These are phyloP conservation scores for Bhutanitis thaidina DNA, from an alignment of 2,888 invertebrate genomes.

Conservation along the genomic window DNA sequence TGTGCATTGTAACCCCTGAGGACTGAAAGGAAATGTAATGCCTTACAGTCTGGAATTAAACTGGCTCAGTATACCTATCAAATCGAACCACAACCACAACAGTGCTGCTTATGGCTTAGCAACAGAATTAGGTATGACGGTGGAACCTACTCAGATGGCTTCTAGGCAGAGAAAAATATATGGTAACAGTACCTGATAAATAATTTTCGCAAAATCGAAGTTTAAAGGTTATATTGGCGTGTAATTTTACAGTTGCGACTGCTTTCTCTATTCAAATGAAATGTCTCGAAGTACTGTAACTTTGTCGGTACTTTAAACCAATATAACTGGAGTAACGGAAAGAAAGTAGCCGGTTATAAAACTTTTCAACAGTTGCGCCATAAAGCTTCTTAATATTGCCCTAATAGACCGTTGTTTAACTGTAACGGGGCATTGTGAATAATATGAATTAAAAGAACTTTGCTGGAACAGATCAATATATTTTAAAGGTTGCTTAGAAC, in stretches of 20 bases:
- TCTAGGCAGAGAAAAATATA: too few relatives aligned
- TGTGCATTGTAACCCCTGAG: too few relatives aligned
- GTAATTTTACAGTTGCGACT: slow-evolving; percentile 1
- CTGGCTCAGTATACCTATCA: too few relatives aligned
- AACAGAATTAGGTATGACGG: too few relatives aligned
- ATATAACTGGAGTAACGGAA: slow-evolving; percentile 51
- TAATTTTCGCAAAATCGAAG: slow-evolving; percentile 9
- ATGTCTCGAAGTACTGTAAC: slow-evolving; percentile 37
- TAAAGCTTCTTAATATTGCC: slow-evolving; percentile 29
- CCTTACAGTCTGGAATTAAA: too few relatives aligned
- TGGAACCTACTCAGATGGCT: too few relatives aligned
- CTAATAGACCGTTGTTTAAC: slow-evolving; percentile 28
- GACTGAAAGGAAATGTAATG: too few relatives aligned
- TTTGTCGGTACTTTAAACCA: slow-evolving; percentile 55
- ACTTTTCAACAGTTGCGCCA: slow-evolving; percentile 32
- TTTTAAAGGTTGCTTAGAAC: neutral
- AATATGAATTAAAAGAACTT: neutral
- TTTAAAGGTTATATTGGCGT: slow-evolving; percentile 2
- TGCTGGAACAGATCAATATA: too few relatives aligned
- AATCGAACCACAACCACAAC: too few relatives aligned
- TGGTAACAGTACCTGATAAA: neutral
- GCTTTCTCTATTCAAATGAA: slow-evolving; percentile 16
- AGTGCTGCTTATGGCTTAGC: too few relatives aligned
- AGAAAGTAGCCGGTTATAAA: slow-evolving; percentile 40
- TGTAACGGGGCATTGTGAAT: slow-evolving; percentile 23